Conservation (phyloP, 1,140 invertebrate species). For the Trichonephila inaurata region DNA sequence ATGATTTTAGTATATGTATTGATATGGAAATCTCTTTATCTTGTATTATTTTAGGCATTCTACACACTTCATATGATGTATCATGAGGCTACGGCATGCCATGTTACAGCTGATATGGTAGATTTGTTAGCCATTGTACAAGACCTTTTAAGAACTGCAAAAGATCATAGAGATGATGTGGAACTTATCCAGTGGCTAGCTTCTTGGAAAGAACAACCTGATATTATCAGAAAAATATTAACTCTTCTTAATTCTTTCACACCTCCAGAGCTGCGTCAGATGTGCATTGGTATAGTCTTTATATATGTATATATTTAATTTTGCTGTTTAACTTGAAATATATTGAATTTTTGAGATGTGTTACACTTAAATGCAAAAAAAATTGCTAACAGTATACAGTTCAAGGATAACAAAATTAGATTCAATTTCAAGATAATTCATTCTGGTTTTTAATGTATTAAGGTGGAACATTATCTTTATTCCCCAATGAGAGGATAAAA, state of each 20-base stretch:
- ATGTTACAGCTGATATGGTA: slow-evolving; percentile 90
- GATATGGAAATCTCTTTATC: no score
- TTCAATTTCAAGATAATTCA: no score
- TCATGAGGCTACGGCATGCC: slow-evolving; percentile 94
- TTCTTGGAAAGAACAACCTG: slow-evolving; percentile 89
- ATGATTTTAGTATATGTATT: no score
- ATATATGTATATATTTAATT: no score
- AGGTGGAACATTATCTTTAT: no score
- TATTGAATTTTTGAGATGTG: no score
- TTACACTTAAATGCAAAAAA: no score
- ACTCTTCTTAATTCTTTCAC: slow-evolving; percentile 95
- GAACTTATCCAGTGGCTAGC: slow-evolving; percentile 80
- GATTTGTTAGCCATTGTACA: slow-evolving; percentile 90
- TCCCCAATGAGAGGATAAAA: no score
- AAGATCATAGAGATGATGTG: slow-evolving; percentile 82
- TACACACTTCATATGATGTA: slow-evolving; percentile 95
- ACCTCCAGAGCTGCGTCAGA: slow-evolving; percentile 90
- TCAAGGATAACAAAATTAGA: no score
- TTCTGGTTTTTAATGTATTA: no score
- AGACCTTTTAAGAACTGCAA: slow-evolving; percentile 87
- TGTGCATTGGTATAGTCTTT: slow-evolving; percentile 86
- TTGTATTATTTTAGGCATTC: slow-evolving; percentile 85
- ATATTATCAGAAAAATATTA: slow-evolving; percentile 90
- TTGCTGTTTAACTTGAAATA: no score
- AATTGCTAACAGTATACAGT: no score